Evolutionary conservation across 2,797 vertebrate species (phyloP), one percentile per base, ranked within the genome.

Genomic region (Octomys mimax): DNA sequence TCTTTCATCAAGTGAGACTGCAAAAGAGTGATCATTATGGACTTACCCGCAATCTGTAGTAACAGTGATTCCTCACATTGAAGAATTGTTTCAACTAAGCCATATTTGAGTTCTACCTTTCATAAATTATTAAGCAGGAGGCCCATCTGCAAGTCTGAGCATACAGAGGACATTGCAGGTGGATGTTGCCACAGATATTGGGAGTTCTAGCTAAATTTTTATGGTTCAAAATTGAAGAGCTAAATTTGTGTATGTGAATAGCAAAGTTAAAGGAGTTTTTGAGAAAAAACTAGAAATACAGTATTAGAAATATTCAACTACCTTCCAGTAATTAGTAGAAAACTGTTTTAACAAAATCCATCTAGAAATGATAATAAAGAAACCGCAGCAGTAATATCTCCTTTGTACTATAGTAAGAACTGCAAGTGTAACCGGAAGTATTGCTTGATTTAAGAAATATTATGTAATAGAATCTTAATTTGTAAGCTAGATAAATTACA

Each of bases 381-480:
- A 26, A 75, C 68, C 42, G 18, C 8, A 81, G n/a, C 42, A 73
- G 10, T 80, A 87, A 86, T 73, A 57, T 81, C 9, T 85, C 33
- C 31, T 24, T 66, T 79, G n/a, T 85, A 68, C n/a, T 94, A 87
- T 71, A 64, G 81, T 31, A 93, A 71, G 49, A 92, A 52, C 26
- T 94, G 0, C 68, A 73, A 61, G 36, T 95, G 42, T 68, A 80
- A 80, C 10, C 57, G 83, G 62, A 92, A 89, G 24, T 77, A 4
- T 6, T 19, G 57, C 21, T n/a, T 42, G 26, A 95, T 49, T 57
- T 87, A 46, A 70, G 42, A 84, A 84, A 79, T 62, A 21, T 80
- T 42, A 94, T 61, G 12, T 70, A 75, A 80, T 87, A 84, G 70
- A 92, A 85, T 94, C 33, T 87, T 78, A 68, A 42, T 80, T 95